Evolutionary conservation across 2,888 invertebrate genomes (phyloP).

Genomic region (Sarcophaga variegata): DNA sequence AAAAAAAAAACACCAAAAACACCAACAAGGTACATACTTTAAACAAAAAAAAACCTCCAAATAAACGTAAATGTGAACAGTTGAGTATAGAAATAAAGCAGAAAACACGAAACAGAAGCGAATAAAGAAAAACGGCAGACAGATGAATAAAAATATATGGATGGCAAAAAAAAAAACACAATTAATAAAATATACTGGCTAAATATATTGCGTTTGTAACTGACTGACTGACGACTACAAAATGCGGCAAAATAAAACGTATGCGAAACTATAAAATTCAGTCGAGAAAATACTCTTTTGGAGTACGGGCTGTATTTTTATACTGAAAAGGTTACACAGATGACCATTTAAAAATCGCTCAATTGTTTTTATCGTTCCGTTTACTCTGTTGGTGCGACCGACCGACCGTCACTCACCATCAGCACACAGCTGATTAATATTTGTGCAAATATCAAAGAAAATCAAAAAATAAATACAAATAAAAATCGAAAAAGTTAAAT

Average conservation of each 20-base stretch:
- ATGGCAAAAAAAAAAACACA: conserved; percentile 41
- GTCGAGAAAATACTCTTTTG: conserved; percentile 72
- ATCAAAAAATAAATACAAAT: conserved; percentile 1
- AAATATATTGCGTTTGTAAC: background rate
- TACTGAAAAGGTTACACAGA: background rate
- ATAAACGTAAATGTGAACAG: background rate
- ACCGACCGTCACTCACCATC: background rate
- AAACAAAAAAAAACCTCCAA: background rate
- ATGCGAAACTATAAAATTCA: conserved; percentile 66
- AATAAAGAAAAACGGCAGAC: conserved; percentile 1
- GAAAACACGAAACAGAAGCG: conserved; percentile 34
- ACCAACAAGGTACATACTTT: no score
- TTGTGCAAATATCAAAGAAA: conserved; percentile 23
- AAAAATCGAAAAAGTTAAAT: background rate
- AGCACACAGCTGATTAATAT: conserved; percentile 55
- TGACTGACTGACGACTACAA: conserved; percentile 13
- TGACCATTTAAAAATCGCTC: background rate
- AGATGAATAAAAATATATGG: conserved; percentile 14
- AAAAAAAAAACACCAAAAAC: background rate
- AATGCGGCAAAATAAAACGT: conserved; percentile 62
- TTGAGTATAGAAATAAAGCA: background rate
- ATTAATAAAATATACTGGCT: background rate
- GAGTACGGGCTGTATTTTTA: conserved; percentile 68
- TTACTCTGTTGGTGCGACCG: conserved; percentile 1
- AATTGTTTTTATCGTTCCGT: conserved; percentile 1